Base-by-base conservation (phyloP, 2,113 vertebrate species). In the Dendrocopos noguchii region DNA sequence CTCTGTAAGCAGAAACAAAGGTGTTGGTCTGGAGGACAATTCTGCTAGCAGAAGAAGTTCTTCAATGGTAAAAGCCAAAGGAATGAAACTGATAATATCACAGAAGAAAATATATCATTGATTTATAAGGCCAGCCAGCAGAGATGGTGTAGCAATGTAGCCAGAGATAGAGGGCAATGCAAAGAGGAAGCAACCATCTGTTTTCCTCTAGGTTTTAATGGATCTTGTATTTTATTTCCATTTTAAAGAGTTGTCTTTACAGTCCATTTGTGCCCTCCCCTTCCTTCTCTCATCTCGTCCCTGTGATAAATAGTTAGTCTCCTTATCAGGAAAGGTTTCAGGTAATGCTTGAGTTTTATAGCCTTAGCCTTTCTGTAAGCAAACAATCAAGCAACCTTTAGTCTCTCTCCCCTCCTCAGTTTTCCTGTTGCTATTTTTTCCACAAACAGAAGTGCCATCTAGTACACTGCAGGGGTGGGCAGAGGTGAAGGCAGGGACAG, bases 371-470 rank as follows among this genome's bases (percentile, higher is more conserved):
- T 97, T 96, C 94, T 93, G 79, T 96, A 42, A 89, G 93, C 96
- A 98, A 98, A 98, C 96, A 98, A 78, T 92, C 82, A 60, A 96
- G 81, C 95, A 97, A 98, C 97, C 98, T 98, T 98, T 98, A 97
- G 91, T 93, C 98, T 96, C 88, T 97, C 94, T 94, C 80, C 79
- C 91, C 82, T 93, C 92, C 97, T 90, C 95, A 97, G 60, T 88
- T 92, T 86, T 94, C 91, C 71, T 95, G 59, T 94, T 97, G 94
- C 84, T 96, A 93, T 89, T 97, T 97, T 93, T 97, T 91, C 84
- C 84, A 93, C 81, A 90, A 81, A 84, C 52, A 90, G 86, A 97
- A 93, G 96, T 94, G 83, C 83, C 84, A 91, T 47, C 39, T 47
- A 29, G 63, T 57, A 82, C 93, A 39, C 31, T 7, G 2, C 81